Base-by-base conservation (phyloP, 2,797 vertebrate species). In the Manis crassicaudata region DNA sequence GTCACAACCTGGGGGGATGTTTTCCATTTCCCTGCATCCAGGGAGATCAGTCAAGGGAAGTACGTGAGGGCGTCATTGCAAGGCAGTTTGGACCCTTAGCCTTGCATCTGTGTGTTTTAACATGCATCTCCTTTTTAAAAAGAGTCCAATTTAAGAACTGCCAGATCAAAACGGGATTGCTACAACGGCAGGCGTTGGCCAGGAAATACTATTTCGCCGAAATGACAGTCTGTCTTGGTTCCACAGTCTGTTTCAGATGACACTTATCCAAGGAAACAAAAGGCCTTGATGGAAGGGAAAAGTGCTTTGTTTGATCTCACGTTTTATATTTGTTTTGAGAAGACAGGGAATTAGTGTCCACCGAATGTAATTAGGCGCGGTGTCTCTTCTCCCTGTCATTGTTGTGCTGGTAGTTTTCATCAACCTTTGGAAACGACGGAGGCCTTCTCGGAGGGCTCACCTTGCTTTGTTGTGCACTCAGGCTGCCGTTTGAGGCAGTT, bases 261-360 rank as follows among this genome's bases (percentile, higher is more conserved):
- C 12, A n/a, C 63, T 97, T 46, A 60, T n/a, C 90, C 92, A 0
- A 89, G 80, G 52, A 72, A 96, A 97, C 97, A 98, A 89, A 96
- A 97, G 35, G 37, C 67, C 0, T 0, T 0, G 1, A 13, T 0
- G 13, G 63, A 16, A 43, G 67, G 75, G 79, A 63, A 32, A 25
- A 35, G 56, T 1, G 8, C 80, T 87, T 72, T 20, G 92, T 95
- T 50, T 88, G 91, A 93, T 96, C 72, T 94, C 18, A 2, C 0
- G 29, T 52, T 20, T 88, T 93, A 2, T 1, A 2, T 29, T 81
- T 92, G 21, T 35, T 82, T 89, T 67, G 81, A 80, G 88, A 79
- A 85, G 27, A n/a, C 68, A 52, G 29, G 70, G 95, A 63, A 17
- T 37, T 17, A 87, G 79, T 56, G n/a, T 72, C 83, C 52, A 0